Conservation (phyloP, 2,888 invertebrate genomes). For the Matsumyia berberina region DNA sequence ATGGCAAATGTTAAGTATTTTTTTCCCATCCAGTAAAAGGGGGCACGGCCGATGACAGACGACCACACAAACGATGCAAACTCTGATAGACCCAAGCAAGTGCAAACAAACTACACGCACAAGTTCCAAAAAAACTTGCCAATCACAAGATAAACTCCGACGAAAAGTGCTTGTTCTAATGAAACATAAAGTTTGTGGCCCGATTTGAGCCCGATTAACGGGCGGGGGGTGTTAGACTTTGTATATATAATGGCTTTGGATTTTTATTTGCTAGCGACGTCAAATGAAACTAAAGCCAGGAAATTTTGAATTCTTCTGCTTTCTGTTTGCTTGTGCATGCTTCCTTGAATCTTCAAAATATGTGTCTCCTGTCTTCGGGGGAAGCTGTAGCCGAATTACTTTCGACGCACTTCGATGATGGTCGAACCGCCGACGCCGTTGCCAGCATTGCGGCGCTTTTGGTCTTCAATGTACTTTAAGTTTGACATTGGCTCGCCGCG, state of each 20-base stretch:
- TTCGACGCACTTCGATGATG: conserved; percentile 87
- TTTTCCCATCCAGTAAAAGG: conserved; percentile 15
- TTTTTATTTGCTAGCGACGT: conserved; percentile 83
- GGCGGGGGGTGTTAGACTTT: conserved; percentile 27
- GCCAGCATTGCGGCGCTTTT: conserved; percentile 80
- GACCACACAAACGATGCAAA: conserved; percentile 9
- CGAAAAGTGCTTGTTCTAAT: conserved; percentile 20
- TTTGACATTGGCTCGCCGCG: conserved; percentile 85
- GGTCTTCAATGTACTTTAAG: conserved; percentile 86
- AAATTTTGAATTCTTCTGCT: conserved; percentile 73
- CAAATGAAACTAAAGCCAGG: conserved; percentile 84
- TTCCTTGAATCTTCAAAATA: conserved; percentile 57
- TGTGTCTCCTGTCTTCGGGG: conserved; percentile 40
- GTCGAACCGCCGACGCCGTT: conserved; percentile 85
- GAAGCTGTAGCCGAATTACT: conserved; percentile 69
- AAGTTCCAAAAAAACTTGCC: conserved; percentile 56
- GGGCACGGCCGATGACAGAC: conserved; percentile 2
- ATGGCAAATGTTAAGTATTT: conserved; percentile 64
- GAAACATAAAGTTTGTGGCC: conserved; percentile 3
- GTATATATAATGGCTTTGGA: conserved; percentile 79
- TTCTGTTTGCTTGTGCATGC: conserved; percentile 61
- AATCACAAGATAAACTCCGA: conserved; percentile 24
- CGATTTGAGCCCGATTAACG: conserved; percentile 11
- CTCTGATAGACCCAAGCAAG: conserved; percentile 62
- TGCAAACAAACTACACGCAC: conserved; percentile 62